Evolutionary conservation across 2,888 invertebrate species (phyloP), one percentile per base, ranked within the genome.

Genomic region (Ectemnius cavifrons): DNA sequence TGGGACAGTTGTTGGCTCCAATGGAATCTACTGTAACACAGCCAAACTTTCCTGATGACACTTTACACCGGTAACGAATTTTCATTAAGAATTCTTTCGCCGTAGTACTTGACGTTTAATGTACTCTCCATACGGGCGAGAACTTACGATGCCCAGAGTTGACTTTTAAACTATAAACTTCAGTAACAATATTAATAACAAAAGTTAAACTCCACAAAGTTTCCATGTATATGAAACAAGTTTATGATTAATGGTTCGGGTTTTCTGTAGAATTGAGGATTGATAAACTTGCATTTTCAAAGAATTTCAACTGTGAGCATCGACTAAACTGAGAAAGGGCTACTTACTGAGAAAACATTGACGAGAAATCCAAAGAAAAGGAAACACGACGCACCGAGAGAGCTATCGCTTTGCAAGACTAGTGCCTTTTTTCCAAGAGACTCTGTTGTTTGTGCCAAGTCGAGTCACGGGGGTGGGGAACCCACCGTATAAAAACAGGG

Each of bases 381-480:
- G 52, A 52, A 14, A 61, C 63, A 62, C 61, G 76, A 62, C 58
- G 46, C 61, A 75, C 58, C 69, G 77, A 72, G 78, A 83, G 79
- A 73, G 75, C 77, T 84, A 37, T 81, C 84, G 81, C 80, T 83
- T 83, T 80, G 80, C 81, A 78, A 83, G 80, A 82, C 82, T 83
- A 83, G 83, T 83, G 84, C 83, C 83, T 83, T 83, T 83, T 83
- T 37, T 84, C 80, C 77, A 77, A 67, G 79, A 82, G 78, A 84
- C 84, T 84, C 74, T 83, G 84, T 84, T 83, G 82, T 82, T 84
- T 82, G 83, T 84, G 83, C 83, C 83, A 84, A 83, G 80, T 84
- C 73, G 73, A 80, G 78, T 76, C 70, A 52, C 45, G 56, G 18
- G 16, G 16, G 18, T 28, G 20, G 59, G 14, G 23, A 0, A 20